Conservation (phyloP, 2,113 vertebrate species). For the Triplophysa rosa region DNA sequence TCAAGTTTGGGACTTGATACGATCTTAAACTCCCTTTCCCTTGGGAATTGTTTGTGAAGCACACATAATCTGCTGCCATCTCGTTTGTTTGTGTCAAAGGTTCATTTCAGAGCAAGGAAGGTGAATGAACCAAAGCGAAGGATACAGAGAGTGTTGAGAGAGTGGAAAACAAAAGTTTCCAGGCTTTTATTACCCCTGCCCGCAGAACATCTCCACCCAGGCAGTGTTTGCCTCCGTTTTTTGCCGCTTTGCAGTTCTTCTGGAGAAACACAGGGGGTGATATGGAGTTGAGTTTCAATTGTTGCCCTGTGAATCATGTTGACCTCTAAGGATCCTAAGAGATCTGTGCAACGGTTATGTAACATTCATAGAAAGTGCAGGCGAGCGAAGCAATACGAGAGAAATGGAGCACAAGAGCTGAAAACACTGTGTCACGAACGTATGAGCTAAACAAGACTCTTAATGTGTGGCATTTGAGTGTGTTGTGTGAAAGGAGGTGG, state of each 20-base stretch:
- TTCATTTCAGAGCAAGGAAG: neutral
- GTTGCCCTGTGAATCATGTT: neutral
- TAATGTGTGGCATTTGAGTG: constrained; percentile 22
- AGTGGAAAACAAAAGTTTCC: constrained; percentile 34
- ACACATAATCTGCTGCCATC: constrained; percentile 9
- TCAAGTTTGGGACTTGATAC: constrained; percentile 10
- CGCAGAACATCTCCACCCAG: constrained; percentile 21
- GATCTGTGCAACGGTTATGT: neutral
- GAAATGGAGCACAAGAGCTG: neutral
- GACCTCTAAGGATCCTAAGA: neutral
- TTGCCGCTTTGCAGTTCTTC: neutral
- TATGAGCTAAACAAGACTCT: neutral
- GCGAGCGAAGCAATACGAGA: neutral
- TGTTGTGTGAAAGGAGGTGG: constrained; percentile 26
- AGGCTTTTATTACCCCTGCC: constrained; percentile 13
- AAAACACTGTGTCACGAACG: neutral
- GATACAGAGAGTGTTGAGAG: neutral
- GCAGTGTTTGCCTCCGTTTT: neutral
- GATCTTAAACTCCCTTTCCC: constrained; percentile 11
- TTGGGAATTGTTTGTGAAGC: neutral
- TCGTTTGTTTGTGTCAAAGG: neutral
- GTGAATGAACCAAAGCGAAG: constrained; percentile 25
- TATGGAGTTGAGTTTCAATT: neutral
- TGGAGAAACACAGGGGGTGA: neutral
- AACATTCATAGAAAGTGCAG: neutral